Percentiles rank a stretch among this genome's conserved stretches.
Evolutionary conservation across 2,888 invertebrate species (phyloP).

Genomic region (Laspeyria flexula): DNA sequence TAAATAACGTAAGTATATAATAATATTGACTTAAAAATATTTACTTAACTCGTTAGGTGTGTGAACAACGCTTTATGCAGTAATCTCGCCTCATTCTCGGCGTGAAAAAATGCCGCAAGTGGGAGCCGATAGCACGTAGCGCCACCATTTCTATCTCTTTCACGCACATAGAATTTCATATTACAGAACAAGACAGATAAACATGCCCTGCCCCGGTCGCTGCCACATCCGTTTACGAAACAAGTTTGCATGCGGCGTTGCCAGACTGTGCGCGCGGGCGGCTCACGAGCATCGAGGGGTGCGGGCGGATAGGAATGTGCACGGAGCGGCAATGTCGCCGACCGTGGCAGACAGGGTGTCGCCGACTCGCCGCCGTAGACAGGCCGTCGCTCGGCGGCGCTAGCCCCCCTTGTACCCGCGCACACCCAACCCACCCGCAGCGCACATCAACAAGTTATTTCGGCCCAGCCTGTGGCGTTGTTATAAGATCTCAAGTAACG

Average conservation of each 20-base stretch:
- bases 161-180: slow-evolving; percentile 40
- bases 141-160: slow-evolving; percentile 79
- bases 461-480: slow-evolving; percentile 66
- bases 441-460: slow-evolving; percentile 86
- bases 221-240: slow-evolving; percentile 91
- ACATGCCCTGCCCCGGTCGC: slow-evolving; percentile 78
- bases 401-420: slow-evolving; percentile 71
- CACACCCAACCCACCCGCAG: slow-evolving; percentile 71
- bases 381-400: slow-evolving; percentile 90
- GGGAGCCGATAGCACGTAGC: slow-evolving; percentile 87
- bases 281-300: slow-evolving; percentile 73
- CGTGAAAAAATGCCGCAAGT: slow-evolving; percentile 88
- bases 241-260: slow-evolving; percentile 89
- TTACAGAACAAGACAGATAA: slow-evolving; percentile 62
- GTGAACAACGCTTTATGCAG: slow-evolving; percentile 77
- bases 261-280: slow-evolving; percentile 78
- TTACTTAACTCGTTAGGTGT: slow-evolving; percentile 33
- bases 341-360: slow-evolving; percentile 97
- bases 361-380: slow-evolving; percentile 94
- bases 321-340: slow-evolving; percentile 88
- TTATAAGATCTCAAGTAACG: slow-evolving; percentile 70
- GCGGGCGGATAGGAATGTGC: slow-evolving; percentile 85
- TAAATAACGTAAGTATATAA: no score
- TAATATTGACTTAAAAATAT: not conserved
- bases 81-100: slow-evolving; percentile 89